A percentile compares a stretch with the other conserved stretches of the same genome.
phyloP scores from a whole-genome alignment of 2,888 invertebrate genomes.

The Campoplex nolae region DNA sequence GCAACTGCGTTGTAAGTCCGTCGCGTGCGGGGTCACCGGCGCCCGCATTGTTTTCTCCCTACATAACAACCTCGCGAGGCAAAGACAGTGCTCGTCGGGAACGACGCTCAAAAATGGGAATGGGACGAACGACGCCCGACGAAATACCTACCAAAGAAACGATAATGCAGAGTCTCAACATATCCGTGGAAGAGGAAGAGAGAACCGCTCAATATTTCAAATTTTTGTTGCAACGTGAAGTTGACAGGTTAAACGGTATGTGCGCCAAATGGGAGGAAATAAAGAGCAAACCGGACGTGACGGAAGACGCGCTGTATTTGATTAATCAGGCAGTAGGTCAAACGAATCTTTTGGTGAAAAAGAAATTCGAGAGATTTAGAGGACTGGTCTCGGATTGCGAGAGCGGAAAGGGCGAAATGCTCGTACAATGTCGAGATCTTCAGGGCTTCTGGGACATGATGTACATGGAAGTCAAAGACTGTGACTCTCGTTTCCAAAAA shows the following conservation, averaged over 20 bases:
- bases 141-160: constrained; percentile 79
- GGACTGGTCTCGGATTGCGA: constrained; percentile 83
- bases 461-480: constrained; percentile 87
- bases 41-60: constrained; percentile 83
- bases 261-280: constrained; percentile 87
- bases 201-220: constrained; percentile 84
- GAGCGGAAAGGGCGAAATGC: constrained; percentile 84
- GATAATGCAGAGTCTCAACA: constrained; percentile 77
- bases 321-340: constrained; percentile 92
- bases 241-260: constrained; percentile 85
- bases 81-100: constrained; percentile 87
- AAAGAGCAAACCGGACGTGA: constrained; percentile 80
- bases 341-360: constrained; percentile 90
- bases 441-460: constrained; percentile 96
- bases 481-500: constrained; percentile 77
- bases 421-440: constrained; percentile 89
- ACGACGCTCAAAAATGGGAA: constrained; percentile 72
- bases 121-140: constrained; percentile 55
- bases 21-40: constrained; percentile 47
- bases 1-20: not conserved
- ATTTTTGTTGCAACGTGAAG: constrained; percentile 85
- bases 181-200: constrained; percentile 79
- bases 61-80: constrained; percentile 87
- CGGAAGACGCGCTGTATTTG: constrained; percentile 86
- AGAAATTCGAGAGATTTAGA: constrained; percentile 92